These are phyloP conservation scores for Ichneumoninae sp. DNA, from an alignment of 2,888 invertebrate genomes.

Conservation along the genomic window DNA sequence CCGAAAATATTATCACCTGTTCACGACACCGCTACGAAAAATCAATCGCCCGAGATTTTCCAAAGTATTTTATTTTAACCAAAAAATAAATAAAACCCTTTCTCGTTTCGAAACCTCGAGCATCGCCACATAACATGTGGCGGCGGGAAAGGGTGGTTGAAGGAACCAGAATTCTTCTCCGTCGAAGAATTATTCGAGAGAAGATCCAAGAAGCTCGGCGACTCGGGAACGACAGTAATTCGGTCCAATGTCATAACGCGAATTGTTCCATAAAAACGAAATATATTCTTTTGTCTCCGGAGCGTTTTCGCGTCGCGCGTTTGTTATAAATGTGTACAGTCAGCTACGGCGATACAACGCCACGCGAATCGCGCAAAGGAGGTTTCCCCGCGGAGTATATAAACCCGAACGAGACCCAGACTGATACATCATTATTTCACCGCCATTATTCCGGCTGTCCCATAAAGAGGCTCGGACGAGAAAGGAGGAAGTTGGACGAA, in stretches of 20 bases:
- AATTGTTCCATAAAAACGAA: slow-evolving; percentile 30
- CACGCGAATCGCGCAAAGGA: slow-evolving; percentile 41
- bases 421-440: slow-evolving; percentile 67
- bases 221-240: slow-evolving; percentile 1
- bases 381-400: slow-evolving; percentile 34
- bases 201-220: neutral
- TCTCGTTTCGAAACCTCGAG: neutral
- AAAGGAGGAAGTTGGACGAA: slow-evolving; percentile 12
- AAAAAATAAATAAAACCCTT: neutral
- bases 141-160: neutral
- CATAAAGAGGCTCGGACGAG: slow-evolving; percentile 62
- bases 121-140: too few species aligned
- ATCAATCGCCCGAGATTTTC: too few species aligned
- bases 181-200: neutral
- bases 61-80: too few species aligned
- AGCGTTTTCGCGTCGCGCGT: slow-evolving; percentile 32
- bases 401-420: slow-evolving; percentile 62
- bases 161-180: neutral
- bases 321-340: slow-evolving; percentile 19
- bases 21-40: too few species aligned
- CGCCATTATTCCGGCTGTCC: slow-evolving; percentile 69
- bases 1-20: too few species aligned
- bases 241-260: slow-evolving; percentile 11
- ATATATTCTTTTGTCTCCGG: slow-evolving; percentile 20
- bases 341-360: neutral